Evolutionary conservation across 92 coral and sea anemone species (phyloP).

Genomic region (Epizoanthus illoricatus): DNA sequence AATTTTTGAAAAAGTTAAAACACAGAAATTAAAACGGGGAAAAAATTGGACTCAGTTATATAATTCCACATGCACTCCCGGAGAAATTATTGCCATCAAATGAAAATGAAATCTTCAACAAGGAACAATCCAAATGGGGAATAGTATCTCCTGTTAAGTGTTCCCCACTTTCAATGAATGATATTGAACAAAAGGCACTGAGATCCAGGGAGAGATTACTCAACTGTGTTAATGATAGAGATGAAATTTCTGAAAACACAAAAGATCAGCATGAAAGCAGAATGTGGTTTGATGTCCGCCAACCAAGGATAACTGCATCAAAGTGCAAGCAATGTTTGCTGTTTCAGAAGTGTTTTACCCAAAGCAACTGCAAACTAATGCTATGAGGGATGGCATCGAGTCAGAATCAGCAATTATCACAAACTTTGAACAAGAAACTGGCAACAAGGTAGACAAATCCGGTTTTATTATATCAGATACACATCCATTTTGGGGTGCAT

Average conservation of each 20-base stretch:
- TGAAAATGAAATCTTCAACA: conserved; percentile 37
- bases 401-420: too few species aligned
- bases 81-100: conserved; percentile 42
- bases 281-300: conserved; percentile 65
- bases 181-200: conserved; percentile 56
- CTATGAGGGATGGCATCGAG: conserved; percentile 67
- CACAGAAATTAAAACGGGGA: conserved; percentile 58
- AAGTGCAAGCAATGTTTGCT: conserved; percentile 56
- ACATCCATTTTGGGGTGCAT: conserved; percentile 55
- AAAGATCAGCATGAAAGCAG: conserved; percentile 51
- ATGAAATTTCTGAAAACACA: conserved; percentile 55
- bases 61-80: conserved; percentile 58
- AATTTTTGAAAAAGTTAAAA: conserved; percentile 51
- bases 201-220: conserved; percentile 47
- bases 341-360: conserved; percentile 50
- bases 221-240: conserved; percentile 47
- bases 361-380: conserved; percentile 44
- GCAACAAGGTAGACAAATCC: conserved; percentile 44
- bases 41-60: conserved; percentile 60
- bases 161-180: conserved; percentile 62
- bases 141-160: conserved; percentile 58
- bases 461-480: conserved; percentile 55
- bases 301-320: conserved; percentile 73
- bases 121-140: conserved; percentile 52
- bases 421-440: conserved; percentile 50